phyloP scores from a whole-genome alignment of 2,797 vertebrate genomes.

The Centroberyx gerrardi region DNA sequence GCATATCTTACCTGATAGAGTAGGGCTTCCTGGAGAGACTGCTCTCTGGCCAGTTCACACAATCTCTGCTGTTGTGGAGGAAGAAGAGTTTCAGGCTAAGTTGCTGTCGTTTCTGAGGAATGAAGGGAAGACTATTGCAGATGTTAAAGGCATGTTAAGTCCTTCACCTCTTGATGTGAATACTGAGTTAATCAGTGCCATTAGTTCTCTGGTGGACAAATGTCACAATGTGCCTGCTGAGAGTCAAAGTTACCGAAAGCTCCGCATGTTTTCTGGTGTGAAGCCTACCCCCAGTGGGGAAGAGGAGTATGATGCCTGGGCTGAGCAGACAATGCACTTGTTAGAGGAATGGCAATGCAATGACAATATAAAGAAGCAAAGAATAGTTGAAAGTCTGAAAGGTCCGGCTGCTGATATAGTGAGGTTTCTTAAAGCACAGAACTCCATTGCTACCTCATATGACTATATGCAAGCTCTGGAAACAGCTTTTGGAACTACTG shows the following conservation, averaged over 20 bases:
- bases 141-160: constrained; percentile 11
- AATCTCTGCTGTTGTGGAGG: background rate
- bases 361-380: constrained; percentile 37
- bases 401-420: constrained; percentile 45
- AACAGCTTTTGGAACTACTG: too few species aligned
- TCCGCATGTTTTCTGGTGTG: constrained; percentile 35
- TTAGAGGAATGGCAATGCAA: constrained; percentile 38
- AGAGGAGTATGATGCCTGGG: constrained; percentile 44
- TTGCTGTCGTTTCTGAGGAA: constrained; percentile 11
- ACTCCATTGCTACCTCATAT: constrained; percentile 31
- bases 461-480: constrained; percentile 47
- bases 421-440: constrained; percentile 33
- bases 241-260: constrained; percentile 27
- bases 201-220: constrained; percentile 28
- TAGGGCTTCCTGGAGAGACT: constrained; percentile 1
- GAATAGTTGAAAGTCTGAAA: constrained; percentile 35
- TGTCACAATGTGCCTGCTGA: constrained; percentile 19
- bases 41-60: constrained; percentile 7
- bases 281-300: constrained; percentile 39
- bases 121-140: constrained; percentile 9
- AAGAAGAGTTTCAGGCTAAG: constrained; percentile 7
- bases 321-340: constrained; percentile 39
- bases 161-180: constrained; percentile 2
- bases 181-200: constrained; percentile 11
- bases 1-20: background rate